These are phyloP conservation scores for Drosophila azteca DNA, from an alignment of 1,140 invertebrate species.

Conservation along the genomic window DNA sequence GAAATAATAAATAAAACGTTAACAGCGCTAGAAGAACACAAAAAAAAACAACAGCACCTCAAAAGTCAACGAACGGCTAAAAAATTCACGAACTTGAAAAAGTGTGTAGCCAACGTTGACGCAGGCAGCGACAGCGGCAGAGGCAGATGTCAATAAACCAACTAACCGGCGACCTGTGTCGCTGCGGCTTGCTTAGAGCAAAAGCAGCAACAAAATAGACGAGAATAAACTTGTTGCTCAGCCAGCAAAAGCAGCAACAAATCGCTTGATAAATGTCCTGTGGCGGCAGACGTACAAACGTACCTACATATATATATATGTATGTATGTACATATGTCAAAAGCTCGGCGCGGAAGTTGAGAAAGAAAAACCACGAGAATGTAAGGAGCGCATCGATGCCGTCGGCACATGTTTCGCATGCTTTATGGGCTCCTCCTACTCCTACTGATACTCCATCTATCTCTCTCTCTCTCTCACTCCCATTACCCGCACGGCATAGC, in stretches of 20 bases:
- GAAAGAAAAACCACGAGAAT: conserved; percentile 18
- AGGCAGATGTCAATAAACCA: conserved; percentile 76
- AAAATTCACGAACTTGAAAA: conserved; percentile 81
- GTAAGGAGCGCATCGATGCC: conserved; percentile 28
- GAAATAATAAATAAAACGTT: conserved; percentile 59
- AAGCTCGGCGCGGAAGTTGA: conserved; percentile 20
- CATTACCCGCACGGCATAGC: conserved; percentile 52
- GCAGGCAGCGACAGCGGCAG: conserved; percentile 32
- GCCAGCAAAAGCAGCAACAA: conserved; percentile 11
- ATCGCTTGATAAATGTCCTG: conserved; percentile 44
- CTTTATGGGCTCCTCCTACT: conserved; percentile 17
- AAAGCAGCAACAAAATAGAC: conserved; percentile 17
- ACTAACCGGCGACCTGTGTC: conserved; percentile 68
- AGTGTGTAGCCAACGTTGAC: conserved; percentile 39
- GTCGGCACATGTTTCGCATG: conserved; percentile 46
- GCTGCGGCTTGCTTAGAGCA: background rate
- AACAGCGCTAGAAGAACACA: conserved; percentile 54
- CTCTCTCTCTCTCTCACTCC: background rate
- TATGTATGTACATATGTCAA: background rate
- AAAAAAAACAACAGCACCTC: background rate
- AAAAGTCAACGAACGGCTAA: conserved; percentile 80
- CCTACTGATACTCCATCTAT: background rate
- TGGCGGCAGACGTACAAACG: background rate
- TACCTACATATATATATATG: background rate
- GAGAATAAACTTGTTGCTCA: conserved; percentile 48